Conservation (phyloP, 2,113 vertebrate species). For the Tylochromis polylepis region DNA sequence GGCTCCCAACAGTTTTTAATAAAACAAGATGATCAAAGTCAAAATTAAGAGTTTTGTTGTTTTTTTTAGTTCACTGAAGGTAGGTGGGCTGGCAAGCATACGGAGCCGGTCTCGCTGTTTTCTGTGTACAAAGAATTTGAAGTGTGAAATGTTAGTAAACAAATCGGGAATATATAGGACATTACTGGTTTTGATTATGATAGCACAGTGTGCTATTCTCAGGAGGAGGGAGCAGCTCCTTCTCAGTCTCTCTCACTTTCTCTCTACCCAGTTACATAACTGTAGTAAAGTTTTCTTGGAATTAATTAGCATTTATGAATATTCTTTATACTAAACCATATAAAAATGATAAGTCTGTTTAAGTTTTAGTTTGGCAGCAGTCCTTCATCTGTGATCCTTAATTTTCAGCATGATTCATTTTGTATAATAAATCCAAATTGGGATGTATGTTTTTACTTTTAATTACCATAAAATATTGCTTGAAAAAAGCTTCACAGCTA, state of each 20-base stretch:
- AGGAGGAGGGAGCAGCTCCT: slow-evolving; percentile 7
- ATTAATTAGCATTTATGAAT: slow-evolving; percentile 36
- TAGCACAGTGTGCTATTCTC: slow-evolving; percentile 23
- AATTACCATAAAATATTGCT: background rate
- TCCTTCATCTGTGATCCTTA: background rate
- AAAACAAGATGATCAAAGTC: slow-evolving; percentile 64
- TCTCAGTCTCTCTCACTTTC: background rate
- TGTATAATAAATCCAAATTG: background rate
- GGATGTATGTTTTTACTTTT: background rate
- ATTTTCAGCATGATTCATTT: background rate
- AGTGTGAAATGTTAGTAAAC: slow-evolving; percentile 43
- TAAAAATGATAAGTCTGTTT: background rate
- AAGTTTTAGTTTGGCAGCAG: background rate
- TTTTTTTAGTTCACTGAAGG: slow-evolving; percentile 38
- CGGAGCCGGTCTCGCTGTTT: slow-evolving; percentile 20
- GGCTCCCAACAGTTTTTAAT: slow-evolving; percentile 57
- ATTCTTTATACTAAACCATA: background rate
- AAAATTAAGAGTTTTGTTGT: slow-evolving; percentile 62
- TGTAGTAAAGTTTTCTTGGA: slow-evolving; percentile 31
- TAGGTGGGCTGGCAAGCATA: slow-evolving; percentile 38
- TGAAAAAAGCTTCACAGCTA: background rate
- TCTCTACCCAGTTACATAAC: slow-evolving; percentile 5
- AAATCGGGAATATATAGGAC: slow-evolving; percentile 57
- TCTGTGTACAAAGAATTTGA: slow-evolving; percentile 42
- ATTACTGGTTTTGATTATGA: slow-evolving; percentile 44